Percentiles rank a stretch among this genome's conserved stretches.
Conservation (phyloP, 2,888 invertebrate genomes). For the Scaptomyza reducta region DNA sequence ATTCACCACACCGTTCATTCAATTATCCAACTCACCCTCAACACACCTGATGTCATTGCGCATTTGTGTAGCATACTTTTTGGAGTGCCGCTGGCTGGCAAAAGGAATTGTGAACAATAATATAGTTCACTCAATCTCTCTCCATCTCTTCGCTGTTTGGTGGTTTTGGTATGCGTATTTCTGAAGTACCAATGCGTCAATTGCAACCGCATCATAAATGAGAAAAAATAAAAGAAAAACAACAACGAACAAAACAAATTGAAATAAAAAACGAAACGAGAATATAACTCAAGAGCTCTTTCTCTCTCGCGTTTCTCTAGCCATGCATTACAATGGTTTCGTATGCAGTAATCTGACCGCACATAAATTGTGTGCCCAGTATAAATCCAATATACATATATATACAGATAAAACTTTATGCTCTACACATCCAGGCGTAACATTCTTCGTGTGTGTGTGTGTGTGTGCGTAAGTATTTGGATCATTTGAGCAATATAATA, state of each 20-base stretch:
- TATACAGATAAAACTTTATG: constrained; percentile 49
- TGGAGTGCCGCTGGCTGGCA: constrained; percentile 40
- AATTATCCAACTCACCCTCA: background rate
- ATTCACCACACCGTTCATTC: background rate
- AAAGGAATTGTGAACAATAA: constrained; percentile 47
- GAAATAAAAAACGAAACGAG: background rate
- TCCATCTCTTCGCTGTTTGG: constrained; percentile 12
- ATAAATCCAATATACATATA: constrained; percentile 49
- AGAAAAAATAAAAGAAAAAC: constrained; percentile 9
- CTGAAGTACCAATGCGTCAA: constrained; percentile 29
- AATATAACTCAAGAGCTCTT: constrained; percentile 6
- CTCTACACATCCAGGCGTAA: background rate
- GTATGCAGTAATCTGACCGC: constrained; percentile 78
- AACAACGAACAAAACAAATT: background rate
- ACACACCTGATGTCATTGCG: constrained; percentile 56
- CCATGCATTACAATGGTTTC: constrained; percentile 69
- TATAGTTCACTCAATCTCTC: background rate
- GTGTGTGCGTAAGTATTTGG: constrained; percentile 3
- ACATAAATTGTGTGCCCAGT: constrained; percentile 72
- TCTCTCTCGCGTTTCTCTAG: constrained; percentile 37
- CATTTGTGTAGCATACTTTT: constrained; percentile 71
- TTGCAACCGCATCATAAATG: constrained; percentile 18
- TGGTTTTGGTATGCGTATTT: constrained; percentile 21
- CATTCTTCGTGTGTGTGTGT: background rate
- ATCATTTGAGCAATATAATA: constrained; percentile 49